Conservation (phyloP, 2,888 invertebrate species). For the Liodrosophila aerea region DNA sequence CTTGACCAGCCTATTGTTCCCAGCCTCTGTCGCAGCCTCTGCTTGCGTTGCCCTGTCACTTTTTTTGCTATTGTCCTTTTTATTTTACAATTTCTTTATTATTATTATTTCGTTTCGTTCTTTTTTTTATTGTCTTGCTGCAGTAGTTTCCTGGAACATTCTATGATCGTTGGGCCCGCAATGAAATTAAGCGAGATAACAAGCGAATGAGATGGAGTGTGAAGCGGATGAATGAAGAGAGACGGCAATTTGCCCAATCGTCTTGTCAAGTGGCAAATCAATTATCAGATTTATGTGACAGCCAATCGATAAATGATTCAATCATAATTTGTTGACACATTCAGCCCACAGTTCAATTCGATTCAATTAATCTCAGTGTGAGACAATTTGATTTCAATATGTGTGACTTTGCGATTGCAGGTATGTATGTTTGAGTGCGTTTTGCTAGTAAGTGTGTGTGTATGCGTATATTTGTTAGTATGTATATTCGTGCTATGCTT, state of each 20-base stretch:
- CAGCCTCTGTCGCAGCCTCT: not conserved
- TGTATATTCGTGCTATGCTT: too few relatives aligned
- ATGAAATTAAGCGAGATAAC: constrained; percentile 30
- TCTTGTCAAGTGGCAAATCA: constrained; percentile 42
- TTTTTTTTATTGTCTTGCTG: constrained; percentile 58
- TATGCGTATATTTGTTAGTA: too few relatives aligned
- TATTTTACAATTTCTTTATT: constrained; percentile 53
- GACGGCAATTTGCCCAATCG: constrained; percentile 21
- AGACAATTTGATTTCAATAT: too few relatives aligned
- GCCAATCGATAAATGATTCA: constrained; percentile 1
- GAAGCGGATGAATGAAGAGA: not conserved
- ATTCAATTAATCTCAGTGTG: not conserved
- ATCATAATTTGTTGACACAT: constrained; percentile 25
- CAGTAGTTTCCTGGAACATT: constrained; percentile 49
- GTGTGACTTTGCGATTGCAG: too few relatives aligned
- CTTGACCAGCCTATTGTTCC: constrained; percentile 44
- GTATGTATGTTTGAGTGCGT: too few relatives aligned
- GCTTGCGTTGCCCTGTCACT: constrained; percentile 46
- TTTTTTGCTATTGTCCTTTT: constrained; percentile 63
- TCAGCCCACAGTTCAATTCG: constrained; percentile 1
- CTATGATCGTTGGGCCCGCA: constrained; percentile 6
- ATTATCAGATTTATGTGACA: constrained; percentile 35
- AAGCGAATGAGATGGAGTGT: not conserved
- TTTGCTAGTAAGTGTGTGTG: too few relatives aligned
- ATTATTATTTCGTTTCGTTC: constrained; percentile 12